Evolutionary conservation across 2,113 vertebrate genomes (phyloP).

Genomic region (Thalassarche chlororhynchos): DNA sequence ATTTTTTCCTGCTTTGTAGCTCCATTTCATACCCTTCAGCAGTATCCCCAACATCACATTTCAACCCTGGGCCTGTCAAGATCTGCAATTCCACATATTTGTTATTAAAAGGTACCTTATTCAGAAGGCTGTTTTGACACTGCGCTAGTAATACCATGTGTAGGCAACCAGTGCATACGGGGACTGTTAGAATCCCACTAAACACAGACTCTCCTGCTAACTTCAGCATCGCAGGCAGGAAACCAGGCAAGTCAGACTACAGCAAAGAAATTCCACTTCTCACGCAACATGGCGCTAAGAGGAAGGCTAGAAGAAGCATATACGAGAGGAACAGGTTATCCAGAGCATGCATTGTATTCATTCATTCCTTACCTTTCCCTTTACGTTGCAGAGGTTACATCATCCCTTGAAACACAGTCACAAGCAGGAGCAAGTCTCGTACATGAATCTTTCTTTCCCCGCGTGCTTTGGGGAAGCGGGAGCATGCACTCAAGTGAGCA

Average conservation of each 20-base stretch:
- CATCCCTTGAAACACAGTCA: neutral
- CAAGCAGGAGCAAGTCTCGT: neutral
- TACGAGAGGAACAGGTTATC: neutral
- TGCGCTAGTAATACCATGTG: accelerated
- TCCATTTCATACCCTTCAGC: neutral
- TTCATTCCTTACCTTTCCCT: slow-evolving; percentile 48
- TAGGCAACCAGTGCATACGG: neutral
- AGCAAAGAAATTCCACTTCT: neutral
- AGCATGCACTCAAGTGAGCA: slow-evolving; percentile 37
- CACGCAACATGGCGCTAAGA: accelerated
- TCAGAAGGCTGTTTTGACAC: neutral
- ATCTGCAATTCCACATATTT: neutral
- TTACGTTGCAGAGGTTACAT: neutral
- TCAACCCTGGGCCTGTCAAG: neutral
- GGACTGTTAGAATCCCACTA: neutral
- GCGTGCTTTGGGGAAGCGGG: neutral
- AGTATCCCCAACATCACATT: neutral
- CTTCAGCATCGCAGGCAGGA: neutral
- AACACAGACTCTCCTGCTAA: neutral
- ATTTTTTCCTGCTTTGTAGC: neutral
- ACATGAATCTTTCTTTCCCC: neutral
- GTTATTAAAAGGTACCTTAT: neutral
- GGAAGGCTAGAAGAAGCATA: neutral
- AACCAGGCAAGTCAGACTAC: neutral
- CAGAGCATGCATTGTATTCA: neutral